These are phyloP conservation scores for Mesoligia furuncula DNA, from an alignment of 2,888 invertebrate genomes.

Conservation along the genomic window DNA sequence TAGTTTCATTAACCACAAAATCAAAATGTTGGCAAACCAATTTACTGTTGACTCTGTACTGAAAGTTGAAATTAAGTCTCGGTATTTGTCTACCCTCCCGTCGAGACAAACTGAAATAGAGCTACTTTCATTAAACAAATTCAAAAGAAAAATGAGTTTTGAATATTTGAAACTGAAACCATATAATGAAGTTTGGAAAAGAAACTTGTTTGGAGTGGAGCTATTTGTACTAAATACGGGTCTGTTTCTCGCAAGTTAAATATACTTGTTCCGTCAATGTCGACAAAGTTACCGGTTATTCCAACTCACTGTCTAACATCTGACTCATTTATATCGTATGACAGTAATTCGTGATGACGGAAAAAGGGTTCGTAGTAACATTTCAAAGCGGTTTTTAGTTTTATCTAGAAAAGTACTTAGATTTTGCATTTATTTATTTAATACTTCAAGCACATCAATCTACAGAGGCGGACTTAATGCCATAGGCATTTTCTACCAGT, in stretches of 20 bases:
- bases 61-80: conserved; percentile 26
- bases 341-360: background rate
- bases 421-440: no score
- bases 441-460: no score
- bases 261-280: background rate
- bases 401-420: no score
- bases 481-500: no score
- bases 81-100: conserved; percentile 12
- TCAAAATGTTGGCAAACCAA: conserved; percentile 18
- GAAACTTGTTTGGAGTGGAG: conserved; percentile 11
- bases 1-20: conserved; percentile 16
- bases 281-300: conserved; percentile 1
- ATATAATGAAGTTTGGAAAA: conserved; percentile 30
- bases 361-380: background rate
- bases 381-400: background rate
- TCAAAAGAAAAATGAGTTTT: conserved; percentile 44
- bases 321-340: background rate
- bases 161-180: conserved; percentile 50
- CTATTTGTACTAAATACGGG: conserved; percentile 15
- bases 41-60: background rate
- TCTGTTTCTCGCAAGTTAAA: background rate
- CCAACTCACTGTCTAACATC: background rate
- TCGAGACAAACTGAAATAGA: conserved; percentile 1
- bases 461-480: no score
- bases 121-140: conserved; percentile 11